Evolutionary conservation across 1,140 invertebrate species (phyloP).

Genomic region (Pachypeltis micranthus): DNA sequence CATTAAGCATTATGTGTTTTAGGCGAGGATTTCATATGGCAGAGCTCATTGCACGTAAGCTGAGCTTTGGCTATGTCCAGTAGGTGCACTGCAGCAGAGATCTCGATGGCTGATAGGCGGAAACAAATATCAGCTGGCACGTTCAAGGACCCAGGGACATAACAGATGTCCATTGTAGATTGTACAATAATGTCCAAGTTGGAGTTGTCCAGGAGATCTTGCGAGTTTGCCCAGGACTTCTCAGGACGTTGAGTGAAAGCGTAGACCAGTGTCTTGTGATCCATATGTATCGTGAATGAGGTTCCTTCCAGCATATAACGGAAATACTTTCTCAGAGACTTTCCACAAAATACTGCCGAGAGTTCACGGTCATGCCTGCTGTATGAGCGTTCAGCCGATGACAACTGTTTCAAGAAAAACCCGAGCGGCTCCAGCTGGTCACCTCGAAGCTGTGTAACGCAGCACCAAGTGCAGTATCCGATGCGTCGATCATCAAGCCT

Average conservation of each 20-base stretch:
- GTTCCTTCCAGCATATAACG: conserved; percentile 35
- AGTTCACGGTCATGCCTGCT: conserved; percentile 37
- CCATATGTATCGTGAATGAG: conserved; percentile 32
- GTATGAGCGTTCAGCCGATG: conserved; percentile 33
- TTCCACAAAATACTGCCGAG: conserved; percentile 35
- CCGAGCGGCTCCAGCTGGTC: conserved; percentile 29
- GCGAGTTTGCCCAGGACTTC: no score
- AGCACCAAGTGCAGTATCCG: conserved; percentile 32
- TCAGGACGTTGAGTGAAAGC: no score
- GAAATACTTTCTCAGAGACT: conserved; percentile 37
- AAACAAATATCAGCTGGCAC: not conserved
- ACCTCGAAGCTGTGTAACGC: conserved; percentile 31
- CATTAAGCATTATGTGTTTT: no score
- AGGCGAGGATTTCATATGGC: not conserved
- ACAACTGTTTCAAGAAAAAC: conserved; percentile 36
- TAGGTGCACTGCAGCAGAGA: not conserved
- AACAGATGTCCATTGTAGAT: no score
- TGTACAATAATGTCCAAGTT: conserved; percentile 36
- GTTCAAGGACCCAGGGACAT: not conserved
- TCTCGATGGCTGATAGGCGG: not conserved
- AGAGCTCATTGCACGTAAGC: not conserved
- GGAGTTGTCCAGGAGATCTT: no score
- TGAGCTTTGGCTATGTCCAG: not conserved
- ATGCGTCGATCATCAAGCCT: conserved; percentile 31
- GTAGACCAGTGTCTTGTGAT: conserved; percentile 35